A percentile compares a stretch with the other conserved stretches of the same genome.
Conservation (phyloP, 2,113 vertebrate species). For the Casuarius casuarius region DNA sequence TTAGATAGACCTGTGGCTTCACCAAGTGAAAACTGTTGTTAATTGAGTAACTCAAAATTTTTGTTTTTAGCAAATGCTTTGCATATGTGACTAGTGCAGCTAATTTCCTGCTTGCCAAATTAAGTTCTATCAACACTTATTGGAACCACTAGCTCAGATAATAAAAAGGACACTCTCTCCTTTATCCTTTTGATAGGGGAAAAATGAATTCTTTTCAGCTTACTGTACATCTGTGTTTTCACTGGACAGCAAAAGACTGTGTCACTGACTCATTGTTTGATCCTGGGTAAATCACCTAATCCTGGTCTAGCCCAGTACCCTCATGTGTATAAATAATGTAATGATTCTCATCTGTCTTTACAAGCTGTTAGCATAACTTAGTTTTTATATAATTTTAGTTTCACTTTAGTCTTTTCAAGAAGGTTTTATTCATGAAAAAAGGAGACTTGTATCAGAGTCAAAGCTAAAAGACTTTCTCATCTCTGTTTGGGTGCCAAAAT, state of each 20-base stretch:
- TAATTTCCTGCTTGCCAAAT: conserved; percentile 64
- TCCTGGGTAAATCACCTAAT: conserved; percentile 60
- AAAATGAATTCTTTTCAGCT: conserved; percentile 61
- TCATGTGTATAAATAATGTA: conserved; percentile 47
- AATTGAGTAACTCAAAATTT: conserved; percentile 42
- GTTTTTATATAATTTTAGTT: conserved; percentile 1
- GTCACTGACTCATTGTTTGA: conserved; percentile 70
- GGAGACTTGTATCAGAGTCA: not conserved
- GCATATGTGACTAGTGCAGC: conserved; percentile 46
- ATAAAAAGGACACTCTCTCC: conserved; percentile 19
- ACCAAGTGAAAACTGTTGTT: conserved; percentile 43
- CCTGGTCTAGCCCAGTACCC: conserved; percentile 45
- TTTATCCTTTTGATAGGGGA: conserved; percentile 59
- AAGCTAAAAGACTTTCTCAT: not conserved
- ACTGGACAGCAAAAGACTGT: conserved; percentile 64
- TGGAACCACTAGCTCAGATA: conserved; percentile 29
- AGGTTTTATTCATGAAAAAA: not conserved
- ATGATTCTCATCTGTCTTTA: conserved; percentile 60
- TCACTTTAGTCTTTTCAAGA: not conserved
- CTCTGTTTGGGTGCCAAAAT: not conserved
- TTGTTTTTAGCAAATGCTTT: conserved; percentile 61
- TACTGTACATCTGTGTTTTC: conserved; percentile 64
- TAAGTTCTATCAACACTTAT: conserved; percentile 50
- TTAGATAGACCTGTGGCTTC: not conserved
- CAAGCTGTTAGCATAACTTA: conserved; percentile 17